Evolutionary conservation across 2,113 vertebrate genomes (phyloP).

Genomic region (Rhinolophus sinicus): DNA sequence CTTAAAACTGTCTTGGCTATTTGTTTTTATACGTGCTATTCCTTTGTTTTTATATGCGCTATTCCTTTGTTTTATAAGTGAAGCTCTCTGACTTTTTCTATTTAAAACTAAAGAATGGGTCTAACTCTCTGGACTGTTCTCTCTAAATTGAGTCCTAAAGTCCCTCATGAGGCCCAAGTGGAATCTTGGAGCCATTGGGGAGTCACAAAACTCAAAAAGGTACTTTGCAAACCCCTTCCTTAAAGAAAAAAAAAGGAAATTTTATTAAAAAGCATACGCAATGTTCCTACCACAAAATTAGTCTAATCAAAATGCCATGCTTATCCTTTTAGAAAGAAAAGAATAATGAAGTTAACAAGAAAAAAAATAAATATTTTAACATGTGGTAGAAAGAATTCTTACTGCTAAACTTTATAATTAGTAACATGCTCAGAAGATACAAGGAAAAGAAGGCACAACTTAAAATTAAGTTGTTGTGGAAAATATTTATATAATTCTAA

Average conservation of each 20-base stretch:
- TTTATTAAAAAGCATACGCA: slow-evolving; percentile 21
- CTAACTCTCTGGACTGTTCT: neutral
- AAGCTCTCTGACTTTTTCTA: neutral
- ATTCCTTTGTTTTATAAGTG: neutral
- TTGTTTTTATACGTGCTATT: neutral
- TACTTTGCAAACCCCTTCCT: neutral
- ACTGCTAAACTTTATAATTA: slow-evolving; percentile 32
- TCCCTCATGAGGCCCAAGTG: neutral
- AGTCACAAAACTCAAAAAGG: slow-evolving; percentile 35
- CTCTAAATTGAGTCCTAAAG: neutral
- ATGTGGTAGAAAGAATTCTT: neutral
- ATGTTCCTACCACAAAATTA: slow-evolving; percentile 23
- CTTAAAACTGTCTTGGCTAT: neutral
- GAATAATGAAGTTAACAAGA: slow-evolving; percentile 1
- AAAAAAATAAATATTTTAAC: slow-evolving; percentile 32
- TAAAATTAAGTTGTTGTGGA: slow-evolving; percentile 52
- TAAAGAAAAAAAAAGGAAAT: neutral
- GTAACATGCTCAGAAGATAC: slow-evolving; percentile 12
- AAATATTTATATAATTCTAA: neutral
- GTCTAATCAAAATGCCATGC: slow-evolving; percentile 1
- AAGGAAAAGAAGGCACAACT: slow-evolving; percentile 42
- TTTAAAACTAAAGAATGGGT: neutral
- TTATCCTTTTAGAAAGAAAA: slow-evolving; percentile 34
- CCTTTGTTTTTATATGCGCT: neutral
- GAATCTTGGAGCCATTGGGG: neutral